Evolutionary conservation across 2,113 vertebrate species (phyloP).

Genomic region (Tetrax tetrax): DNA sequence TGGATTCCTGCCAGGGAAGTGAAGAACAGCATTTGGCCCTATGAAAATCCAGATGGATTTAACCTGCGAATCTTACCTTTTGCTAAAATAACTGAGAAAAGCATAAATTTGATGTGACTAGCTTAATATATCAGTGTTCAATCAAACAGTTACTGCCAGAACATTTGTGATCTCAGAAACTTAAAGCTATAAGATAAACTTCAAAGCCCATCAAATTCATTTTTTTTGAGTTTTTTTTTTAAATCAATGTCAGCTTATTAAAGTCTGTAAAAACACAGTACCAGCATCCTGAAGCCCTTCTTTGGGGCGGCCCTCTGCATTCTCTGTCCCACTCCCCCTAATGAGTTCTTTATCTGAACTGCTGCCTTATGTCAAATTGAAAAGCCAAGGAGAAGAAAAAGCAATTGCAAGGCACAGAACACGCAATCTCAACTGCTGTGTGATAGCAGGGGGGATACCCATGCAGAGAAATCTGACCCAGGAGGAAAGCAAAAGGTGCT

Average conservation of each 20-base stretch:
- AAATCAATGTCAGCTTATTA: neutral
- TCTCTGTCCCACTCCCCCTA: neutral
- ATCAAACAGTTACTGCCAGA: neutral
- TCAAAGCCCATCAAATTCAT: slow-evolving; percentile 14
- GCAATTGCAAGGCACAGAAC: neutral
- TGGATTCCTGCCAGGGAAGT: slow-evolving; percentile 10
- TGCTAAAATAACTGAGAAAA: neutral
- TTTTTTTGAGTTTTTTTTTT: neutral
- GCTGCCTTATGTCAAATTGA: slow-evolving; percentile 25
- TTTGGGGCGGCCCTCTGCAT: neutral
- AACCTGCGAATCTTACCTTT: slow-evolving; percentile 22
- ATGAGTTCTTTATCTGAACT: slow-evolving; percentile 61
- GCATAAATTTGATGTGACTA: neutral
- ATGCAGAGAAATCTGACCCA: slow-evolving; percentile 9
- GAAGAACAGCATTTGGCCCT: neutral
- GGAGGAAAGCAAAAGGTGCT: slow-evolving; percentile 35
- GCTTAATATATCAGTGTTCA: neutral
- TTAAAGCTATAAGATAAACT: slow-evolving; percentile 4
- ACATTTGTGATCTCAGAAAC: slow-evolving; percentile 5
- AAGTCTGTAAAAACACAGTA: slow-evolving; percentile 18
- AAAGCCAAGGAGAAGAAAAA: slow-evolving; percentile 12
- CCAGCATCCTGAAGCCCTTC: neutral
- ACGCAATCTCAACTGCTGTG: neutral
- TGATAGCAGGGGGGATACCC: slow-evolving; percentile 41
- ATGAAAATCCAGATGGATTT: neutral